Evolutionary conservation across 1,140 invertebrate genomes (phyloP), one percentile per base, ranked within the genome.

Genomic region (Ceratosolen solmsi): DNA sequence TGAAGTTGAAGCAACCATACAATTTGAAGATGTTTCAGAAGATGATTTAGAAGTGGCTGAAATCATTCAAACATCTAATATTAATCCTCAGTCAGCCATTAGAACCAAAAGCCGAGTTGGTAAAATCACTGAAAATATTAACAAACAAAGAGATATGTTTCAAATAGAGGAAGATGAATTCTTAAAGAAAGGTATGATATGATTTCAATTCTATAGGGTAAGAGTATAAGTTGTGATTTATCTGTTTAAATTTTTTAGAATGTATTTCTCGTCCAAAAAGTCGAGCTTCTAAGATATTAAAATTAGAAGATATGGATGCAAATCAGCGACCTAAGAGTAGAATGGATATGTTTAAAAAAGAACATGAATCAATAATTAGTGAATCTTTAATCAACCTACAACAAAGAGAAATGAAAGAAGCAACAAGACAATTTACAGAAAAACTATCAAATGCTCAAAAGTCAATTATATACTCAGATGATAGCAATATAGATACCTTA

Each of bases 401-500:
- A 25, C 70, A 49, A 17, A 77, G 54, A 25, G 22, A 36, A 27
- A 36, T 65, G 49, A 17, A 33, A 73, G 70, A 80, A 54, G 54
- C 25, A n/a, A 36, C 27, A n/a, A 46, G n/a, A 30, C n/a, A 5
- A 13, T 2, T 63, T 25, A 17, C 11, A 17, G 68, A 74, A 46
- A 82, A 78, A 82, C 22, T 82, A 13, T 56, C 77, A 60, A 46
- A 73, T 25, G n/a, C 22, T 27, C 36, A 76, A 65, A 83, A 83
- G 20, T 15, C 76, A 36, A 36, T 79, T 56, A 83, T 83, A 5
- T 83, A 83, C 58, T 83, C 82, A 41, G 82, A 83, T 49, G 82
- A 83, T n/a, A 83, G 82, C 36, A 83, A 76, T 7, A 54, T 74
- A 30, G 82, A 83, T 68, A 79, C 71, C 1, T 79, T 79, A 17